Evolutionary conservation across 2,797 vertebrate genomes (phyloP).

Genomic region (Falco biarmicus): DNA sequence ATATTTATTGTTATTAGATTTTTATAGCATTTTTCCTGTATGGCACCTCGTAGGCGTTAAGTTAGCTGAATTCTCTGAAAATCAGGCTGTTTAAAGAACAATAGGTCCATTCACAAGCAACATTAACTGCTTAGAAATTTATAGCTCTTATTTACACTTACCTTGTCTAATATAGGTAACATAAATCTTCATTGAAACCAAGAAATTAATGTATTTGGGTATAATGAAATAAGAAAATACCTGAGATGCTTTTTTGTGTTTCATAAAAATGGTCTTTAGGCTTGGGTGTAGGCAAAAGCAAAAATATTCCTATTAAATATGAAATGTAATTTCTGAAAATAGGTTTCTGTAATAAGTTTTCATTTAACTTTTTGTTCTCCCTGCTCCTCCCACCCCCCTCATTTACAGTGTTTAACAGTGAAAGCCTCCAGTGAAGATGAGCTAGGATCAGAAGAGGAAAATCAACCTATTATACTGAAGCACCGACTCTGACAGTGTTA

Average conservation of each 20-base stretch:
- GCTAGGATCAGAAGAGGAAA: constrained; percentile 12
- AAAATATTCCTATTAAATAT: neutral
- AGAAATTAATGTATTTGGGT: constrained; percentile 49
- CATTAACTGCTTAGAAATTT: constrained; percentile 64
- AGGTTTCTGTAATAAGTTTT: neutral
- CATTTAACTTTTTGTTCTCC: constrained; percentile 10
- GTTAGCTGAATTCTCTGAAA: constrained; percentile 49
- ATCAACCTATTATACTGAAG: neutral
- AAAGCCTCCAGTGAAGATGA: constrained; percentile 14
- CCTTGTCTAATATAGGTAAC: constrained; percentile 57
- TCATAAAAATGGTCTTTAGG: constrained; percentile 27
- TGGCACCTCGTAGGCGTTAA: constrained; percentile 58
- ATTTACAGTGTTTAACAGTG: neutral
- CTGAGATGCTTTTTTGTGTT: constrained; percentile 40
- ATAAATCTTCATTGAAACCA: constrained; percentile 58
- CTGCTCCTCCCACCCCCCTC: neutral
- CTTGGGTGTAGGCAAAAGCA: neutral
- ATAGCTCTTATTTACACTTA: constrained; percentile 68
- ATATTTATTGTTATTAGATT: constrained; percentile 70
- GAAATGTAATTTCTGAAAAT: constrained; percentile 23
- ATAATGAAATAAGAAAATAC: constrained; percentile 31
- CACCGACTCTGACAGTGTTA: neutral
- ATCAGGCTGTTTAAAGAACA: constrained; percentile 63
- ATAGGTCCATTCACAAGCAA: constrained; percentile 61
- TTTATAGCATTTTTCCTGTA: constrained; percentile 72